Evolutionary conservation across 2,888 invertebrate genomes (phyloP), one percentile per base, ranked within the genome.

Genomic region (Gastrophysa polygoni): DNA sequence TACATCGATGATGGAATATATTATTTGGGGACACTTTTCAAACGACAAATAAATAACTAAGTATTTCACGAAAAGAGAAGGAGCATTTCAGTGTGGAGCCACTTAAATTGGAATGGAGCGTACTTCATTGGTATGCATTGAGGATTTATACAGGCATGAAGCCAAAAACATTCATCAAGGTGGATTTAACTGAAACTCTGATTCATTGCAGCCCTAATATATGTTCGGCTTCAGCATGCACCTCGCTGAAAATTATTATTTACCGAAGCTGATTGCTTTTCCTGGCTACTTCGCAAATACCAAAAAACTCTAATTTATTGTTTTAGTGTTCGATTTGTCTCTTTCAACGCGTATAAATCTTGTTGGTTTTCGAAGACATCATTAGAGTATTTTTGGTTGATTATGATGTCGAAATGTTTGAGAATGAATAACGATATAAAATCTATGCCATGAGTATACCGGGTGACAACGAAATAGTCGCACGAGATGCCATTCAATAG

Each of bases 111-210:
- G 75, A 74, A 78, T 71, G 70, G 79, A 78, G 78, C 76, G 77
- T 78, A 81, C 82, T 82, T 82, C 82, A 82, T 82, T 82, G 81
- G 81, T 82, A 82, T 82, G 82, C 82, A 82, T 82, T 82, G 82
- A 81, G 82, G 82, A 82, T 82, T 82, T 82, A 82, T 82, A 81
- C 81, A 81, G 81, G 82, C 82, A 81, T 80, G 80, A 80, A 81
- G 81, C 81, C 82, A 82, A 82, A 82, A 82, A 81, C 82, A 82
- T 82, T 82, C 82, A 82, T 82, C 82, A 82, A 82, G 81, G 82
- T 82, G 82, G 82, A 82, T 82, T 82, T 82, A 81, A 79, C 81
- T 81, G 81, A 81, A 81, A 81, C 81, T 81, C 80, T 81, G 81
- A 82, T 82, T 81, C 81, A 82, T 82, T 81, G 81, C 81, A 75